Evolutionary conservation across 2,113 vertebrate genomes (phyloP), one percentile per base, ranked within the genome.

Genomic region (Canis aureus): DNA sequence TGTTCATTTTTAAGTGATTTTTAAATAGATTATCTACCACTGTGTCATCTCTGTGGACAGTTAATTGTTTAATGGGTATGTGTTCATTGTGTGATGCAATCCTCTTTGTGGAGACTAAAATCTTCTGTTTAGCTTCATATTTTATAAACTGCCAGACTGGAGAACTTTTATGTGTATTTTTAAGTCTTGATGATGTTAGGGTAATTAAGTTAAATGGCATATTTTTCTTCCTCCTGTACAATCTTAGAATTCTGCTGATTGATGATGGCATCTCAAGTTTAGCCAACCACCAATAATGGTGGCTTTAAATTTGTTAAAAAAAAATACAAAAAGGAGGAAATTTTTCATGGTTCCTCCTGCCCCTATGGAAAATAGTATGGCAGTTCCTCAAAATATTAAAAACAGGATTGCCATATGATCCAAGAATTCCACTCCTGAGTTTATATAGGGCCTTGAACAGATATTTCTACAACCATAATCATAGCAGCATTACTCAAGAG

Each of bases 221-320:
- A 99, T 99, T 99, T 99, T 99, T 98, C 86, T 99, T 98, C 95
- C 94, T 98, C 82, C 96, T 64, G 97, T 98, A 98, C 98, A 98
- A 96, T 98, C 99, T 99, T 98, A 74, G 98, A 99, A 98, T 97
- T 97, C 97, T 97, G 87, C 88, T 89, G 94, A 98, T 89, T 11
- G 53, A 83, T 82, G 85, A 98, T 98, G 97, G 98, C 93, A 62
- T 97, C 96, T 96, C 96, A 89, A 91, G 95, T 97, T 88, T 4
- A 95, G 78, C 94, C 95, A 87, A 88, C 73, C 73, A 96, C 95
- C 94, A 97, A 98, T 97, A 97, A 97, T 96, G 55, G 38, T 96
- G 87, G 96, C 83, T 97, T 98, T 82, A 96, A 90, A 96, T 95
- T 92, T 79, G 55, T 79, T 29, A 82, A 92, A 79, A 53, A 11